A percentile compares a stretch with the other conserved stretches of the same genome.
These are phyloP conservation scores for Conops quadrifasciatus DNA, from an alignment of 2,888 invertebrate genomes.

Conservation along the genomic window DNA sequence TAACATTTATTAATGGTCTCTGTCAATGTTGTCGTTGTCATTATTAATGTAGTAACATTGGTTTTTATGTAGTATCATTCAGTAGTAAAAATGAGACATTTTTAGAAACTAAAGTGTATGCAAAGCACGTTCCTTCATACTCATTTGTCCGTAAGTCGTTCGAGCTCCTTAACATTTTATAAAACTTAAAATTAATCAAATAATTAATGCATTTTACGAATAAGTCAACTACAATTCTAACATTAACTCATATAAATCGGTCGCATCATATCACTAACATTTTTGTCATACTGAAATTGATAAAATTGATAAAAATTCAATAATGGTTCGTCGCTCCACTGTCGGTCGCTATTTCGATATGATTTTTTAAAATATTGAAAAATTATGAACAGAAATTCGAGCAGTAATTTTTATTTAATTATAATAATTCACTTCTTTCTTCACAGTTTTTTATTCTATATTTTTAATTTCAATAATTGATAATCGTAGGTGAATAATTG, in stretches of 20 bases:
- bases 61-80: too few species aligned
- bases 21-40: not conserved
- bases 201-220: too few species aligned
- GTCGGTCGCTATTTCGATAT: not conserved
- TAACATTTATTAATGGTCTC: not conserved
- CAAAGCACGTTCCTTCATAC: too few species aligned
- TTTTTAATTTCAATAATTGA: too few species aligned
- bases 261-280: constrained; percentile 9
- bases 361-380: not conserved
- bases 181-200: too few species aligned
- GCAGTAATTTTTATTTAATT: not conserved
- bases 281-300: too few species aligned
- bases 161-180: too few species aligned
- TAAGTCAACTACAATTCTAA: constrained; percentile 15
- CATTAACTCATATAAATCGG: constrained; percentile 5
- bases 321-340: not conserved
- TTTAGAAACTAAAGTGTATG: too few species aligned
- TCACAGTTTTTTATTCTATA: not conserved
- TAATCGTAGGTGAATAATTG: too few species aligned
- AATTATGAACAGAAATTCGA: not conserved
- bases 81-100: too few species aligned
- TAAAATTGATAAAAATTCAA: not conserved
- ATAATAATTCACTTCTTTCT: not conserved
- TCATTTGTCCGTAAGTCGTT: not conserved
- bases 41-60: too few species aligned